Conservation (phyloP, 2,797 vertebrate species). For the Staurois parvus region DNA sequence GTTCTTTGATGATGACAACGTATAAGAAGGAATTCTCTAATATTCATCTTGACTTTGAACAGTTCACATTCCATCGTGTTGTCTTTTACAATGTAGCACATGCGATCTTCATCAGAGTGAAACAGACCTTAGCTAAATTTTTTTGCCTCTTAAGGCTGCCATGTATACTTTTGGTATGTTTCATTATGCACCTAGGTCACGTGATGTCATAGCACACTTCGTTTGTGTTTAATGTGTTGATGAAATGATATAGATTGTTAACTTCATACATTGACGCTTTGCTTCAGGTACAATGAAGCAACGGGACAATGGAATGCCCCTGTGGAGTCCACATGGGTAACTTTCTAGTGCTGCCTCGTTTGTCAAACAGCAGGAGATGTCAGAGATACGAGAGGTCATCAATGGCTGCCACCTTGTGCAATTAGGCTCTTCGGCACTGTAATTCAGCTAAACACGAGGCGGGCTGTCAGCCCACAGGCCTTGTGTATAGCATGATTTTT, state of each 20-base stretch:
- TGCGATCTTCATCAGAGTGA: background rate
- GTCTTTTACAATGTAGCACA: no score
- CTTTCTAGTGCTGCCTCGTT: conserved; percentile 46
- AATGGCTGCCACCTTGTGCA: conserved; percentile 58
- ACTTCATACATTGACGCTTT: conserved; percentile 56
- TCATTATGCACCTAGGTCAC: conserved; percentile 24
- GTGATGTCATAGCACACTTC: conserved; percentile 18
- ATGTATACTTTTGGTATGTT: conserved; percentile 12
- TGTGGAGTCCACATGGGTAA: conserved; percentile 59
- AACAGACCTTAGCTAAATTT: background rate
- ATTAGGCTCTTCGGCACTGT: conserved; percentile 52
- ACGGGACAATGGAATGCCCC: conserved; percentile 53
- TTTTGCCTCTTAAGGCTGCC: background rate
- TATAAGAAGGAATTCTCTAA: no score
- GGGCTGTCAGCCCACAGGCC: conserved; percentile 39
- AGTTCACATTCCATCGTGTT: no score
- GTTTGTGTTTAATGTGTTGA: conserved; percentile 59
- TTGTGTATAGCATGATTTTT: conserved; percentile 19
- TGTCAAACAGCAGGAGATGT: conserved; percentile 61
- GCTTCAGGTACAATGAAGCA: conserved; percentile 59
- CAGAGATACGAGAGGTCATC: conserved; percentile 55
- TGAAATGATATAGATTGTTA: conserved; percentile 60
- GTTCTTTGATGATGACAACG: no score
- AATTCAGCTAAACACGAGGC: conserved; percentile 41
- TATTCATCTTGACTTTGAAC: no score